These are phyloP conservation scores for Crematogaster levior DNA, from an alignment of 2,888 invertebrate genomes.

Conservation along the genomic window DNA sequence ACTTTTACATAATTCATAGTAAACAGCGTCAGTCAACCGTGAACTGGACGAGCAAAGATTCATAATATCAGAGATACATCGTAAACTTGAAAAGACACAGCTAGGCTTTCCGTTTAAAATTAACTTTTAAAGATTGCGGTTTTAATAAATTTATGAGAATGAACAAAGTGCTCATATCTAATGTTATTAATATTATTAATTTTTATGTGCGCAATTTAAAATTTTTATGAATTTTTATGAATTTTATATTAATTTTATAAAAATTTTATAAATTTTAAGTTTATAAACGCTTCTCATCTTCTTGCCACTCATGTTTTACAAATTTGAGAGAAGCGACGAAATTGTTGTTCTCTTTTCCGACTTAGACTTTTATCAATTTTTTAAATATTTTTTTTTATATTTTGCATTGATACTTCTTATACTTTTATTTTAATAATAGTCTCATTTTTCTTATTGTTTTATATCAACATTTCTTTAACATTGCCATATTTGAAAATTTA, in stretches of 20 bases:
- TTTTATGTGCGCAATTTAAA: background rate
- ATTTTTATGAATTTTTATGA: background rate
- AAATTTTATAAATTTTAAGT: constrained; percentile 45
- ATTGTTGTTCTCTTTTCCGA: background rate
- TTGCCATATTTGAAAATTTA: background rate
- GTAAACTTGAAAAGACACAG: constrained; percentile 51
- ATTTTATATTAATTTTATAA: constrained; percentile 20
- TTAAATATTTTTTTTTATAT: background rate
- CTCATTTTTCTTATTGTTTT: background rate
- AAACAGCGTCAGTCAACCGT: constrained; percentile 63
- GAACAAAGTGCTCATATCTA: constrained; percentile 22
- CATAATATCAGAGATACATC: constrained; percentile 62
- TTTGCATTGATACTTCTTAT: too few species aligned
- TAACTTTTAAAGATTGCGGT: constrained; percentile 56
- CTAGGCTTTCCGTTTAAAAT: constrained; percentile 44
- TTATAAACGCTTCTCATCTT: background rate
- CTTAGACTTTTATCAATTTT: background rate
- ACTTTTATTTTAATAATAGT: background rate
- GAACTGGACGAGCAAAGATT: constrained; percentile 58
- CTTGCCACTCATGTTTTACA: background rate
- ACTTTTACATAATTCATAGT: constrained; percentile 72
- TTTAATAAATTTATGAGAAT: constrained; percentile 38
- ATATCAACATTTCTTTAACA: background rate
- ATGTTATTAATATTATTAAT: constrained; percentile 18
- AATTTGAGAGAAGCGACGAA: background rate